These are phyloP conservation scores for Heliangelus exortis DNA, from an alignment of 2,797 vertebrate species.

Conservation along the genomic window DNA sequence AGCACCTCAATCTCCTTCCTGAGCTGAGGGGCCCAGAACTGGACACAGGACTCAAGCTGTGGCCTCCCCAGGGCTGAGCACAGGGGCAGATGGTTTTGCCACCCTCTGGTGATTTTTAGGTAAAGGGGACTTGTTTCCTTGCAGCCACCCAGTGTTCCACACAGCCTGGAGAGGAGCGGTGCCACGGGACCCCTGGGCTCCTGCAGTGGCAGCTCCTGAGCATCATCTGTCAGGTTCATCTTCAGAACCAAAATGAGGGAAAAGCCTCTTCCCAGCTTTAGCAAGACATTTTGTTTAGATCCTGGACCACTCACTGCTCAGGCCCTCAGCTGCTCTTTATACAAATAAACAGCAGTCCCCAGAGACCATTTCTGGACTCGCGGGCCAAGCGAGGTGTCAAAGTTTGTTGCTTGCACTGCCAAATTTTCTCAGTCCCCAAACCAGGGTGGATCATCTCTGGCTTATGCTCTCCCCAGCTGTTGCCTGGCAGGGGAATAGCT, in stretches of 20 bases:
- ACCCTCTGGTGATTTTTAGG: neutral
- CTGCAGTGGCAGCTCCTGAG: neutral
- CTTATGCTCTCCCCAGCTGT: neutral
- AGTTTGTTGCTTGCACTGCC: neutral
- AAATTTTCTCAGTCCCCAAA: neutral
- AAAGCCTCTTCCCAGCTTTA: neutral
- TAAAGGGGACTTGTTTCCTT: neutral
- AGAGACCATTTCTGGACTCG: neutral
- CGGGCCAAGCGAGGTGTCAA: neutral
- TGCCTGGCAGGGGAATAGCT: neutral
- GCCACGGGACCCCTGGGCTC: accelerated
- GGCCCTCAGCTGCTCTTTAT: neutral
- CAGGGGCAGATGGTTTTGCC: too few relatives aligned
- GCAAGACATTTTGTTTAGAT: neutral
- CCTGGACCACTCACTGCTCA: neutral
- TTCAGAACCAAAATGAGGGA: neutral
- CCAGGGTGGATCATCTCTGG: neutral
- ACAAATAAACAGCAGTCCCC: neutral
- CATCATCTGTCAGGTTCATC: neutral
- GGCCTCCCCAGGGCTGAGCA: too few relatives aligned
- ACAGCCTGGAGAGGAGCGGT: neutral
- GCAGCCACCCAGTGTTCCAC: neutral
- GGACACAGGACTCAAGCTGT: too few relatives aligned
- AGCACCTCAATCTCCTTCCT: too few relatives aligned
- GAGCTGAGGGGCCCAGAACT: too few relatives aligned